phyloP scores from a whole-genome alignment of 2,888 invertebrate genomes.

The Eulithis testata region DNA sequence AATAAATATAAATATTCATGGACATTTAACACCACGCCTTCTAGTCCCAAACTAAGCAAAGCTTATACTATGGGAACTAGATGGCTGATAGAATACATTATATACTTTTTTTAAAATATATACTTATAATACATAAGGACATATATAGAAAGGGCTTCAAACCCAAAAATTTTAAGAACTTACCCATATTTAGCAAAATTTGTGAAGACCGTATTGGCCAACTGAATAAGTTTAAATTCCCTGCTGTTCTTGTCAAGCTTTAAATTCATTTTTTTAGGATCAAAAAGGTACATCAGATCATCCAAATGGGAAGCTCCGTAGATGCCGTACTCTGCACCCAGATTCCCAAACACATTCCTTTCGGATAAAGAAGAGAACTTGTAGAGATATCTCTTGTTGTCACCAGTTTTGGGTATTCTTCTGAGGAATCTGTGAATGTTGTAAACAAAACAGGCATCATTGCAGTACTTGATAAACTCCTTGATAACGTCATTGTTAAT shows the following conservation, averaged over 20 bases:
- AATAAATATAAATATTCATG: no score
- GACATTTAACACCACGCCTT: no score
- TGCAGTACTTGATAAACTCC: conserved; percentile 43
- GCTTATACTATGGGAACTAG: no score
- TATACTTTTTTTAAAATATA: no score
- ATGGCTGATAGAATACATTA: no score
- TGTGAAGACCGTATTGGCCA: conserved; percentile 52
- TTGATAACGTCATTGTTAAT: conserved; percentile 41
- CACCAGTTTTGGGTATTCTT: conserved; percentile 34
- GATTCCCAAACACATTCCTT: conserved; percentile 50
- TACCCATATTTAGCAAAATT: conserved; percentile 70
- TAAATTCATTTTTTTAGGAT: conserved; percentile 44
- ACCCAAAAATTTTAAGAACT: conserved; percentile 33
- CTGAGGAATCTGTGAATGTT: conserved; percentile 45
- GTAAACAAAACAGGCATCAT: conserved; percentile 42
- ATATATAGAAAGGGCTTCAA: no score
- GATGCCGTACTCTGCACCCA: conserved; percentile 47
- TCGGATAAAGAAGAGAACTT: conserved; percentile 51
- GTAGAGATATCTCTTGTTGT: conserved; percentile 49
- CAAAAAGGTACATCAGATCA: conserved; percentile 54
- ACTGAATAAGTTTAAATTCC: conserved; percentile 55
- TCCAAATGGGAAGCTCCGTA: conserved; percentile 56
- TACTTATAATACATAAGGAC: no score
- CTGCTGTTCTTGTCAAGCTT: conserved; percentile 47
- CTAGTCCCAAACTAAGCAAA: no score